phyloP scores from a whole-genome alignment of 2,888 invertebrate species.

The Leptura quadrifasciata region DNA sequence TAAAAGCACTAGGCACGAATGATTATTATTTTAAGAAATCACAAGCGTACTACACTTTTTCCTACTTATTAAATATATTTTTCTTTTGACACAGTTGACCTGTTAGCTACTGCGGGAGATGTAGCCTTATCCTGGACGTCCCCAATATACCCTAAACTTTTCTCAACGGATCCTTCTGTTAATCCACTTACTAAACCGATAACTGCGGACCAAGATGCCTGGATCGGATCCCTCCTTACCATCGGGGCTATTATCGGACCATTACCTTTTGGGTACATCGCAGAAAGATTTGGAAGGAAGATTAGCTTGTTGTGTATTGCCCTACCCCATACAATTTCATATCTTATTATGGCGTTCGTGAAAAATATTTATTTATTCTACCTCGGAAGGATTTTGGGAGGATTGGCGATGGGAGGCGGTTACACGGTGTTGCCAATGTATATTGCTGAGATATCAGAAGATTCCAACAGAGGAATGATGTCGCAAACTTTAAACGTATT shows the following conservation, averaged over 20 bases:
- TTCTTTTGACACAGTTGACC: slow-evolving; percentile 53
- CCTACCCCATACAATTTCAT: slow-evolving; percentile 60
- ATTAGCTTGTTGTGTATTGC: slow-evolving; percentile 78
- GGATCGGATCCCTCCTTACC: slow-evolving; percentile 75
- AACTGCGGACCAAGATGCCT: slow-evolving; percentile 71
- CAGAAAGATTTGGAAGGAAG: slow-evolving; percentile 81
- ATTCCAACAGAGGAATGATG: slow-evolving; percentile 85
- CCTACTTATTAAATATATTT: too few relatives aligned
- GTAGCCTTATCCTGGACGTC: slow-evolving; percentile 65
- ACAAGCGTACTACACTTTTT: too few relatives aligned
- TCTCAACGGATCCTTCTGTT: slow-evolving; percentile 59
- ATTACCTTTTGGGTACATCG: slow-evolving; percentile 80
- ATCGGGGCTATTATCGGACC: slow-evolving; percentile 79
- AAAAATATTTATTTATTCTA: slow-evolving; percentile 63
- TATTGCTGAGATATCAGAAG: slow-evolving; percentile 88
- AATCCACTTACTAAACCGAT: slow-evolving; percentile 70
- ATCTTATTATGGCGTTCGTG: slow-evolving; percentile 59
- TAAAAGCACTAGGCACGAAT: too few relatives aligned
- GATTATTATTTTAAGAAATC: too few relatives aligned
- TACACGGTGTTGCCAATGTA: slow-evolving; percentile 88
- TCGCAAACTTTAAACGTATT: slow-evolving; percentile 81
- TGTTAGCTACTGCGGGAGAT: slow-evolving; percentile 64
- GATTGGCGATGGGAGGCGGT: slow-evolving; percentile 81
- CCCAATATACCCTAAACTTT: slow-evolving; percentile 64
- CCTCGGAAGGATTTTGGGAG: slow-evolving; percentile 74